Evolutionary conservation across 2,113 vertebrate genomes (phyloP).

Genomic region (Chlorocebus sabaeus): DNA sequence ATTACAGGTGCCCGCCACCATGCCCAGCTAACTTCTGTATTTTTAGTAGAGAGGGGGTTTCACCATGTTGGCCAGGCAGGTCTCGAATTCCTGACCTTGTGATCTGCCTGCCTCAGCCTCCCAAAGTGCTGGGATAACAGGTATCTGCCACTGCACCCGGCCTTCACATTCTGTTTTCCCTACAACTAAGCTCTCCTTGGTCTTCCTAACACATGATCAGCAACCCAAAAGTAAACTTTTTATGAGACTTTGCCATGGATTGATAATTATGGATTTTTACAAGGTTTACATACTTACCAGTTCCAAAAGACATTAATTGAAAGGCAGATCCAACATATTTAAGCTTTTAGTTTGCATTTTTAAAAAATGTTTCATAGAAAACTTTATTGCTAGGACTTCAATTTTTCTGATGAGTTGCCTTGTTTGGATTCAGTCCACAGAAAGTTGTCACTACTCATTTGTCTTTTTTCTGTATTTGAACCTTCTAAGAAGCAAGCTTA

Average conservation of each 20-base stretch:
- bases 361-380: slow-evolving; percentile 48
- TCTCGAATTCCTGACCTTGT: too few species aligned
- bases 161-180: neutral
- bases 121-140: too few species aligned
- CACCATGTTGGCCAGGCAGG: too few species aligned
- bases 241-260: slow-evolving; percentile 20
- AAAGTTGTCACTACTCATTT: slow-evolving; percentile 6
- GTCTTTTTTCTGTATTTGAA: slow-evolving; percentile 59
- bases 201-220: neutral
- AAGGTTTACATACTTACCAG: slow-evolving; percentile 63
- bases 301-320: slow-evolving; percentile 63
- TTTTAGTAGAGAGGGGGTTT: too few species aligned
- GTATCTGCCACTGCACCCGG: too few species aligned
- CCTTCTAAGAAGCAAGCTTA: slow-evolving; percentile 43
- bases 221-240: neutral
- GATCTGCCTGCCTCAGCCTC: too few species aligned
- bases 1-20: too few species aligned
- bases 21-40: too few species aligned
- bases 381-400: slow-evolving; percentile 59
- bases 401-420: slow-evolving; percentile 53
- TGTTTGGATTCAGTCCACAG: slow-evolving; percentile 45
- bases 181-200: neutral
- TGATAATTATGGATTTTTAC: neutral
- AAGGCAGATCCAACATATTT: slow-evolving; percentile 37
- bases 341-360: neutral